phyloP scores from a whole-genome alignment of 2,797 vertebrate genomes.

The Carapus acus region DNA sequence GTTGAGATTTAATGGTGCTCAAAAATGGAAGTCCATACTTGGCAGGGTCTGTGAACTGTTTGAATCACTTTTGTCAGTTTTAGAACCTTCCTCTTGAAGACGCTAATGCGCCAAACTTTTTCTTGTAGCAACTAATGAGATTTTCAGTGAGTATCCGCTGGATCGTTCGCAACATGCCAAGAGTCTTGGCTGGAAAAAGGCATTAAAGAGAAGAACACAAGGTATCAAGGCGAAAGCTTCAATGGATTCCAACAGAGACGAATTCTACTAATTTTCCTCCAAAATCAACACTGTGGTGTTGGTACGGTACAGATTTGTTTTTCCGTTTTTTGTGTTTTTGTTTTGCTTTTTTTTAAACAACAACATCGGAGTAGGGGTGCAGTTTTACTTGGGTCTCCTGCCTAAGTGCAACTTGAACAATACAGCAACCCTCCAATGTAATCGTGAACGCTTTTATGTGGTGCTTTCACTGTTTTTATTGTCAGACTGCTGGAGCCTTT shows the following conservation, averaged over 20 bases:
- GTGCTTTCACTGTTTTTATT: slow-evolving; percentile 19
- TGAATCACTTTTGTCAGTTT: no score
- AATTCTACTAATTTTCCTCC: slow-evolving; percentile 27
- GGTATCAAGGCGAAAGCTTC: slow-evolving; percentile 2
- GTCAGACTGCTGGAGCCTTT: slow-evolving; percentile 27
- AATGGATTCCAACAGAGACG: not conserved
- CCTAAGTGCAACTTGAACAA: slow-evolving; percentile 11
- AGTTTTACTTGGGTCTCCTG: slow-evolving; percentile 7
- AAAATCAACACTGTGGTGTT: slow-evolving; percentile 1
- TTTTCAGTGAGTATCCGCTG: not conserved
- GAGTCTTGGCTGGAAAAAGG: not conserved
- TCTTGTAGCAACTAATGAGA: not conserved
- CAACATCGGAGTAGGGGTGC: slow-evolving; percentile 9
- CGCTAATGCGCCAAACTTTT: not conserved
- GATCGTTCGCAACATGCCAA: not conserved
- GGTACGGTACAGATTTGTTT: slow-evolving; percentile 2
- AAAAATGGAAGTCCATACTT: no score
- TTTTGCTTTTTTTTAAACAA: slow-evolving; percentile 21
- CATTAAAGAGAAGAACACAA: slow-evolving; percentile 6
- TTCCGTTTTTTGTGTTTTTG: no score
- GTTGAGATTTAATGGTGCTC: no score
- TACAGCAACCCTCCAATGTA: slow-evolving; percentile 13
- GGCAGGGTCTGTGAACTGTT: no score
- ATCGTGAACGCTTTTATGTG: slow-evolving; percentile 6
- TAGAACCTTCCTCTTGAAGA: no score